phyloP scores from a whole-genome alignment of 2,888 invertebrate species.

The Herminia tarsipennalis region DNA sequence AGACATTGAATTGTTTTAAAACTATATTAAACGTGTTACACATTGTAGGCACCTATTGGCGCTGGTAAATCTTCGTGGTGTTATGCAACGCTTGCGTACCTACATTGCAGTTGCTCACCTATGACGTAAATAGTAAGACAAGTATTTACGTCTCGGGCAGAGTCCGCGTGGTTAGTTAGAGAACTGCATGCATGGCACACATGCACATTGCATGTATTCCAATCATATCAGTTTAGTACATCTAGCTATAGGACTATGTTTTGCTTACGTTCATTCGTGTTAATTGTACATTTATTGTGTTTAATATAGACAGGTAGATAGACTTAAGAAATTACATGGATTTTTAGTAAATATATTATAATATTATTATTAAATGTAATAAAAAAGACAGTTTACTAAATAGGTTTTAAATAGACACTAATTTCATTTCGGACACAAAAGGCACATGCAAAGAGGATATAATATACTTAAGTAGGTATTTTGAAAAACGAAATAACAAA shows the following conservation, averaged over 20 bases:
- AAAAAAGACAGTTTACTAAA: background rate
- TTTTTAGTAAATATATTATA: background rate
- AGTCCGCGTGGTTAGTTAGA: background rate
- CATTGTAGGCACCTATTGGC: background rate
- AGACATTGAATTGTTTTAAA: background rate
- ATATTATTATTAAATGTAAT: background rate
- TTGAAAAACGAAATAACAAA: slow-evolving; percentile 5
- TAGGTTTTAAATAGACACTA: background rate
- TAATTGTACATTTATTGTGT: background rate
- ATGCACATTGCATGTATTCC: background rate
- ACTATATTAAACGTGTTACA: background rate
- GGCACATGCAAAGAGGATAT: slow-evolving; percentile 7
- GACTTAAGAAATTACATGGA: background rate
- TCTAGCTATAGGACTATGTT: background rate
- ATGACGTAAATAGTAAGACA: background rate
- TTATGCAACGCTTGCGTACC: background rate
- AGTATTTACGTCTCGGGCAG: slow-evolving; percentile 4
- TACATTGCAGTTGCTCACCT: background rate
- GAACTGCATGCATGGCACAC: background rate
- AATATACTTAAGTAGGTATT: background rate
- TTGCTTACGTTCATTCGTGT: background rate
- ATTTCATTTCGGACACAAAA: slow-evolving; percentile 1
- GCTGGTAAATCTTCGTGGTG: background rate
- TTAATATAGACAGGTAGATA: background rate
- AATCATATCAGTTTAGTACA: background rate